A percentile compares a stretch with the other conserved stretches of the same genome.
phyloP scores from a whole-genome alignment of 2,113 vertebrate species.

The Corydoras maculifer region DNA sequence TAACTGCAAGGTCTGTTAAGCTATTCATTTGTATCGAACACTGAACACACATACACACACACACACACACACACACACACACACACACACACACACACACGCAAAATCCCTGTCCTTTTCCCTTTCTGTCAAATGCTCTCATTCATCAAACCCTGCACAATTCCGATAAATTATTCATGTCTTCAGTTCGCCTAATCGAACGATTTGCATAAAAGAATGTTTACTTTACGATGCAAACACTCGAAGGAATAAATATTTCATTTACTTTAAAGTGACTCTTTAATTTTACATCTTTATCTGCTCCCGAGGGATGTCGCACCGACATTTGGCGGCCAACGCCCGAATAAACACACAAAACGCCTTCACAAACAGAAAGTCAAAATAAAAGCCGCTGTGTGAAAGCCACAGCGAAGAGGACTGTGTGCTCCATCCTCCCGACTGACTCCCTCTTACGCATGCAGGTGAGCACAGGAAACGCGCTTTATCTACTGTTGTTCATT shows the following conservation, averaged over 20 bases:
- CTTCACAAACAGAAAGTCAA: constrained; percentile 19
- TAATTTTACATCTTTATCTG: constrained; percentile 24
- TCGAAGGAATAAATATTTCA: constrained; percentile 12
- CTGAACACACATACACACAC: too few relatives aligned
- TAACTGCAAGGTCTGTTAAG: too few relatives aligned
- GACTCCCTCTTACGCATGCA: neutral
- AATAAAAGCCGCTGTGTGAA: neutral
- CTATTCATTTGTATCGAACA: too few relatives aligned
- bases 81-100: neutral
- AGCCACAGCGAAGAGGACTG: neutral
- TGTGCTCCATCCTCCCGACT: neutral
- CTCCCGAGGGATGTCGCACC: constrained; percentile 10
- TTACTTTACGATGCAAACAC: constrained; percentile 32
- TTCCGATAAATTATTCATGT: constrained; percentile 42
- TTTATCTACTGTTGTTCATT: too few relatives aligned
- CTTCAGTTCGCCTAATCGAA: constrained; percentile 40
- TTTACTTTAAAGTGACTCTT: constrained; percentile 14
- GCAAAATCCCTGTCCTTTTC: constrained; percentile 10
- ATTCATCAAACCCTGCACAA: constrained; percentile 26
- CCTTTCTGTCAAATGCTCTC: constrained; percentile 7
- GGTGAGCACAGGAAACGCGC: neutral
- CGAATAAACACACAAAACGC: neutral
- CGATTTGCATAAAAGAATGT: constrained; percentile 40
- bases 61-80: too few relatives aligned
- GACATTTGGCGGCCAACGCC: too few relatives aligned